Percentiles rank a stretch among this genome's conserved stretches.
Evolutionary conservation across 2,888 invertebrate genomes (phyloP).

Genomic region (Conchocele bisecta): DNA sequence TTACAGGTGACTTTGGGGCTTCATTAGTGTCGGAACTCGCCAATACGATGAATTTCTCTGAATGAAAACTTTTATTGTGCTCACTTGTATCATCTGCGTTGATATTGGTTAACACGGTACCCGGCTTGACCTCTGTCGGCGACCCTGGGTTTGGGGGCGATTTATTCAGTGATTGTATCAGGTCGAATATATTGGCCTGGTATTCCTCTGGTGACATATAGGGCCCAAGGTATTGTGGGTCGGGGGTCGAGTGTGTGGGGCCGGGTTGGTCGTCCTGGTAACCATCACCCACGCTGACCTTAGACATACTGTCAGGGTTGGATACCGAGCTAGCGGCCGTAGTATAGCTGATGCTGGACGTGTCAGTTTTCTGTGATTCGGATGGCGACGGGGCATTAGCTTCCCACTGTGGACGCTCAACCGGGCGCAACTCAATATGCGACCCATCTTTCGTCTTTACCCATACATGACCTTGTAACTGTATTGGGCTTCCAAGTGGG

Average conservation of each 20-base stretch:
- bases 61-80: constrained; percentile 37
- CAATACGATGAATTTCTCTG: constrained; percentile 55
- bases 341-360: constrained; percentile 49
- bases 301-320: constrained; percentile 37
- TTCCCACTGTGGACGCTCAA: constrained; percentile 46
- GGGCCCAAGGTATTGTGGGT: constrained; percentile 25
- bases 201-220: constrained; percentile 61
- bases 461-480: constrained; percentile 55
- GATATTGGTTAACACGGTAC: not conserved
- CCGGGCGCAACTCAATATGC: constrained; percentile 43
- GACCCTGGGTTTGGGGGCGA: constrained; percentile 51
- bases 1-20: not conserved
- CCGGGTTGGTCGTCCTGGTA: no score
- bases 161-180: constrained; percentile 55
- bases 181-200: constrained; percentile 57
- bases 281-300: constrained; percentile 39
- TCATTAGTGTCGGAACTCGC: constrained; percentile 30
- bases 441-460: constrained; percentile 54
- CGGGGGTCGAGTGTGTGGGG: constrained; percentile 33
- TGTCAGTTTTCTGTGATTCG: constrained; percentile 56
- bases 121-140: constrained; percentile 34
- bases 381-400: constrained; percentile 57
- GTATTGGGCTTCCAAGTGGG: constrained; percentile 45
- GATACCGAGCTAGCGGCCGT: constrained; percentile 45
- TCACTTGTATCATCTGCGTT: not conserved